phyloP scores from a whole-genome alignment of 2,888 invertebrate species.

The Eristalis arbustorum region DNA sequence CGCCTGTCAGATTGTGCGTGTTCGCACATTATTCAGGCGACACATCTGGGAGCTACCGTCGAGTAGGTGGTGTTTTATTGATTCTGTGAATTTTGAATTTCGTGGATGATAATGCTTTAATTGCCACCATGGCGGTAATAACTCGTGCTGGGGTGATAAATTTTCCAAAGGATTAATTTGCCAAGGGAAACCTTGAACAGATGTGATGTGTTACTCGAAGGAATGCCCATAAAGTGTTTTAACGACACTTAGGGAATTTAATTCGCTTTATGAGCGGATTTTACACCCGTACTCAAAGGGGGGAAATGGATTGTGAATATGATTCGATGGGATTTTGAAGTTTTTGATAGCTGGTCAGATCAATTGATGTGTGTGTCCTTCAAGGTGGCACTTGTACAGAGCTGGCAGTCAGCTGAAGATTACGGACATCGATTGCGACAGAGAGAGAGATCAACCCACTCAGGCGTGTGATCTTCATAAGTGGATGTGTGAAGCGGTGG shows the following conservation, averaged over 20 bases:
- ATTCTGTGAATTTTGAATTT: not conserved
- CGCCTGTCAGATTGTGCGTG: slow-evolving; percentile 48
- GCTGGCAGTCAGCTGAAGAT: not conserved
- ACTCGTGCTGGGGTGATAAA: slow-evolving; percentile 17
- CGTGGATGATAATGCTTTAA: slow-evolving; percentile 43
- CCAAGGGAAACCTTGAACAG: slow-evolving; percentile 17
- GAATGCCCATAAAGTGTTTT: slow-evolving; percentile 11
- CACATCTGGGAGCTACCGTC: not conserved
- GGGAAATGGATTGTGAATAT: not conserved
- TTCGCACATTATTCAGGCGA: slow-evolving; percentile 46
- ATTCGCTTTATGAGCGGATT: not conserved
- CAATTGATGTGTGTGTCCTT: not conserved
- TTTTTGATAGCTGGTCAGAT: not conserved
- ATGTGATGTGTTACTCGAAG: not conserved
- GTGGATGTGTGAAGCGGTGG: not conserved
- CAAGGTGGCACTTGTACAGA: not conserved
- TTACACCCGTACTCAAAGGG: not conserved
- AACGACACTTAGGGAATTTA: not conserved
- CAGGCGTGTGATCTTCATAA: not conserved
- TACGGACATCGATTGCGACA: not conserved
- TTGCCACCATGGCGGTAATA: slow-evolving; percentile 31
- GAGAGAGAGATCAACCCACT: not conserved
- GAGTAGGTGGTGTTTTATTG: slow-evolving; percentile 39
- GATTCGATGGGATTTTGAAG: not conserved
- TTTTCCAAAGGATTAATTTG: slow-evolving; percentile 16